Conservation (phyloP, 2,888 invertebrate species). For the Branchipolynoe longqiensis region DNA sequence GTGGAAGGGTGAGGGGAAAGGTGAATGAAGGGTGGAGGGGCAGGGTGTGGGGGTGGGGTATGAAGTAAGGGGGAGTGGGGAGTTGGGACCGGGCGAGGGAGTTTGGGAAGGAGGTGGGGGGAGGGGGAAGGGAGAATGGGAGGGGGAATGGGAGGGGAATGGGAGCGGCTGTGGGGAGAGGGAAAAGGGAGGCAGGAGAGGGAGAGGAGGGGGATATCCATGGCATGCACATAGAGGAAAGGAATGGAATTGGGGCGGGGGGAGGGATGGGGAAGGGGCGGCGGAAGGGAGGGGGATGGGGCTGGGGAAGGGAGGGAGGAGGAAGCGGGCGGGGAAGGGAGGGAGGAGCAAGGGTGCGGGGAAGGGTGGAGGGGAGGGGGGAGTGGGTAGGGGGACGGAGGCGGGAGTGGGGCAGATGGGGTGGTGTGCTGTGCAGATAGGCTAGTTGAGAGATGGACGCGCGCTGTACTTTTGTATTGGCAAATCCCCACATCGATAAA, state of each 20-base stretch:
- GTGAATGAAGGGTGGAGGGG: too few relatives aligned
- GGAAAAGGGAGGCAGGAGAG: neutral
- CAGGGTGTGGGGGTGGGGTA: neutral
- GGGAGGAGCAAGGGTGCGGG: too few relatives aligned
- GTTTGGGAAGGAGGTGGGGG: neutral
- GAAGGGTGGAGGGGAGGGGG: neutral
- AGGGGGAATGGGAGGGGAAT: neutral
- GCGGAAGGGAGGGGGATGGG: too few relatives aligned
- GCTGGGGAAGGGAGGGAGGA: too few relatives aligned
- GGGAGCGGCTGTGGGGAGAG: neutral
- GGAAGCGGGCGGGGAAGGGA: too few relatives aligned
- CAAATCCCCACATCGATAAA: too few relatives aligned
- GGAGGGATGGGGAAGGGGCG: too few relatives aligned
- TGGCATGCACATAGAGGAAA: neutral
- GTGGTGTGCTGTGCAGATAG: neutral
- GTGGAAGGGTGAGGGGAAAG: too few relatives aligned
- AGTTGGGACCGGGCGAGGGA: neutral
- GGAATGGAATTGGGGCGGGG: too few relatives aligned
- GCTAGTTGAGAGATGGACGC: neutral
- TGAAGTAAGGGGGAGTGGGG: neutral
- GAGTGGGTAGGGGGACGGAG: neutral
- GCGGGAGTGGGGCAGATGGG: neutral
- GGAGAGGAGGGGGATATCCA: neutral
- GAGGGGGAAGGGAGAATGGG: neutral
- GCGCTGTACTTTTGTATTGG: too few relatives aligned